These are phyloP conservation scores for Metallyticus violacea DNA, from an alignment of 2,888 invertebrate genomes.

Conservation along the genomic window DNA sequence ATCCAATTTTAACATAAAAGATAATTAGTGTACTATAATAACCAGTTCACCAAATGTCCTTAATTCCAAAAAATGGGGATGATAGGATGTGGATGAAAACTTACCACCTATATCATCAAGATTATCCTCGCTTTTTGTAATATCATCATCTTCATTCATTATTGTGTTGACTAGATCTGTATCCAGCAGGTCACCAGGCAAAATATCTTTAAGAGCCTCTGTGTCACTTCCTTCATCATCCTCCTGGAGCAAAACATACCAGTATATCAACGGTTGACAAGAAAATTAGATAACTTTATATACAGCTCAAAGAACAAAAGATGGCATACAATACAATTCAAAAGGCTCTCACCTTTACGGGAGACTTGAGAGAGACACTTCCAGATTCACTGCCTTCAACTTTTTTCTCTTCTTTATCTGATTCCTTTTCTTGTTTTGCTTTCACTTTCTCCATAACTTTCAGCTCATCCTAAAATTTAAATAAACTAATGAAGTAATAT, in stretches of 20 bases:
- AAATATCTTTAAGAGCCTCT: constrained; percentile 63
- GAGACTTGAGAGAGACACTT: constrained; percentile 32
- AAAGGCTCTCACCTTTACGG: constrained; percentile 29
- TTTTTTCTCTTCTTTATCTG: constrained; percentile 28
- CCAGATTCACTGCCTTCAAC: constrained; percentile 22
- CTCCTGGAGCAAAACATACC: constrained; percentile 32
- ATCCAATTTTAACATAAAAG: too few relatives aligned
- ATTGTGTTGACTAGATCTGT: constrained; percentile 65
- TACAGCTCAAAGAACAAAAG: neutral
- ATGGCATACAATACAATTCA: neutral
- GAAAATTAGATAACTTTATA: neutral
- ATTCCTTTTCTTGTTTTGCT: constrained; percentile 61
- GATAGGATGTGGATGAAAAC: too few relatives aligned
- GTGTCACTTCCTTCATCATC: constrained; percentile 54
- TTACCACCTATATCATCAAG: constrained; percentile 51
- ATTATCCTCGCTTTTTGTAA: constrained; percentile 52
- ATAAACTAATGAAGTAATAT: too few relatives aligned
- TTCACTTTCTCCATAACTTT: constrained; percentile 66
- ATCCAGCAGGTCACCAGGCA: constrained; percentile 63
- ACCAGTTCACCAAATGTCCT: too few relatives aligned
- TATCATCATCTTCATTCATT: constrained; percentile 60
- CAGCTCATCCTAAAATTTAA: constrained; percentile 59
- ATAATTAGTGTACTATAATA: too few relatives aligned
- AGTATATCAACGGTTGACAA: neutral
- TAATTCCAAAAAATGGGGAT: too few relatives aligned